A percentile compares a stretch with the other conserved stretches of the same genome.
Conservation (phyloP, 1,140 invertebrate genomes). For the Drosophila simulans region DNA sequence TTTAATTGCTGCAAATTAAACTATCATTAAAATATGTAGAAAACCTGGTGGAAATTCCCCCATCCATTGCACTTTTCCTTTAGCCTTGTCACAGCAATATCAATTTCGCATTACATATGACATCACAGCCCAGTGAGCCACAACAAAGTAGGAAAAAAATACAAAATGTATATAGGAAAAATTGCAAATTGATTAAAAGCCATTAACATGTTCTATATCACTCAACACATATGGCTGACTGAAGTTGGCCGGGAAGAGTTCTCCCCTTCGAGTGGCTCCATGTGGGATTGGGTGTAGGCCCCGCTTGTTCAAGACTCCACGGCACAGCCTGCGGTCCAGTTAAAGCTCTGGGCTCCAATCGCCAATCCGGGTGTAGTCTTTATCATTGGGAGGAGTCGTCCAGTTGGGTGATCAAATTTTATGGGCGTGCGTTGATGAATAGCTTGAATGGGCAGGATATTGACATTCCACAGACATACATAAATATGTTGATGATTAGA, state of each 20-base stretch:
- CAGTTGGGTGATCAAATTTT: conserved; percentile 72
- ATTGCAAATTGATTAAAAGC: conserved; percentile 79
- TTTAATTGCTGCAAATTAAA: conserved; percentile 80
- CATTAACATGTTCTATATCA: conserved; percentile 83
- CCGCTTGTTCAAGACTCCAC: background rate
- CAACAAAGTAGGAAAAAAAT: background rate
- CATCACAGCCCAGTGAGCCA: conserved; percentile 49
- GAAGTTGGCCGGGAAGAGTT: conserved; percentile 1
- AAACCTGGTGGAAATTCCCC: conserved; percentile 39
- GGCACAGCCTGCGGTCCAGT: conserved; percentile 17
- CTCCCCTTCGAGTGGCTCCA: background rate
- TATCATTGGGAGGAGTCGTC: conserved; percentile 39
- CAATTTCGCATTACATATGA: conserved; percentile 66
- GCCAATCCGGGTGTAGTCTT: conserved; percentile 18
- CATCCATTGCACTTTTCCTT: background rate
- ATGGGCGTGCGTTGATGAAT: conserved; percentile 59
- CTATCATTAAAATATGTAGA: conserved; percentile 79
- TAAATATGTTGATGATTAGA: background rate
- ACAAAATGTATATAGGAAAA: conserved; percentile 24
- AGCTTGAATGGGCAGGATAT: conserved; percentile 53
- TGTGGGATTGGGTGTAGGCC: conserved; percentile 44
- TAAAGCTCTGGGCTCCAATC: conserved; percentile 15
- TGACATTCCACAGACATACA: conserved; percentile 22
- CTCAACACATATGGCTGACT: conserved; percentile 57
- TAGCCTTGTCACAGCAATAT: conserved; percentile 34